Conservation (phyloP, 2,888 invertebrate species). For the Timema cristinae region DNA sequence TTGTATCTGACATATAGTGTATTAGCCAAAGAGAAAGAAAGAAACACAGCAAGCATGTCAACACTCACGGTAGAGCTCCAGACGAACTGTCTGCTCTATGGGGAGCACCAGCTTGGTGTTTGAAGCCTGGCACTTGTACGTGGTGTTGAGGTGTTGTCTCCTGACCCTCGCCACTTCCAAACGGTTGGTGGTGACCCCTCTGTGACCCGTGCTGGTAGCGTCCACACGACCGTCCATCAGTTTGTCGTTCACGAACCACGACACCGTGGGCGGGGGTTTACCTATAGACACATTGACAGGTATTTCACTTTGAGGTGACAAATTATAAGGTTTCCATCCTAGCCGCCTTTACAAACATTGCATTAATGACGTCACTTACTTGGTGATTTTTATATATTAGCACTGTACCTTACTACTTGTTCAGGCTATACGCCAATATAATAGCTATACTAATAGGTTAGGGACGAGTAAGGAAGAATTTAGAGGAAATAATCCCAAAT, state of each 20-base stretch:
- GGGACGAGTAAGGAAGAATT: no score
- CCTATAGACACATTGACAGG: slow-evolving; percentile 50
- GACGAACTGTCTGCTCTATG: slow-evolving; percentile 73
- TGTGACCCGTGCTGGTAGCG: slow-evolving; percentile 64
- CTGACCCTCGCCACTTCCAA: slow-evolving; percentile 69
- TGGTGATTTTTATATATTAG: no score
- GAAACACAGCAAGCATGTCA: neutral
- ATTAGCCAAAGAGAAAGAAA: neutral
- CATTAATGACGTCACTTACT: no score
- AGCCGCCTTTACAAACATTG: no score
- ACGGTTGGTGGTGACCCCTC: slow-evolving; percentile 75
- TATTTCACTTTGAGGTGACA: neutral
- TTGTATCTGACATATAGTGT: no score
- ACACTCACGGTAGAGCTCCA: slow-evolving; percentile 79
- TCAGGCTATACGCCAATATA: no score
- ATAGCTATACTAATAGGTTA: no score
- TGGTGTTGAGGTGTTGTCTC: slow-evolving; percentile 75
- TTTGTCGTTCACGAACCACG: slow-evolving; percentile 72
- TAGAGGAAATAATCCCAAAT: no score
- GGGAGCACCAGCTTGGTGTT: slow-evolving; percentile 84
- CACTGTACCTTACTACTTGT: no score
- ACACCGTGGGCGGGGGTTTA: slow-evolving; percentile 78
- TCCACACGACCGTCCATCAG: slow-evolving; percentile 60
- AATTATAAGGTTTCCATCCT: no score
- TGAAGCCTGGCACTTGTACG: slow-evolving; percentile 81